Conservation (phyloP, 2,113 vertebrate species). For the Ailuropoda melanoleuca region DNA sequence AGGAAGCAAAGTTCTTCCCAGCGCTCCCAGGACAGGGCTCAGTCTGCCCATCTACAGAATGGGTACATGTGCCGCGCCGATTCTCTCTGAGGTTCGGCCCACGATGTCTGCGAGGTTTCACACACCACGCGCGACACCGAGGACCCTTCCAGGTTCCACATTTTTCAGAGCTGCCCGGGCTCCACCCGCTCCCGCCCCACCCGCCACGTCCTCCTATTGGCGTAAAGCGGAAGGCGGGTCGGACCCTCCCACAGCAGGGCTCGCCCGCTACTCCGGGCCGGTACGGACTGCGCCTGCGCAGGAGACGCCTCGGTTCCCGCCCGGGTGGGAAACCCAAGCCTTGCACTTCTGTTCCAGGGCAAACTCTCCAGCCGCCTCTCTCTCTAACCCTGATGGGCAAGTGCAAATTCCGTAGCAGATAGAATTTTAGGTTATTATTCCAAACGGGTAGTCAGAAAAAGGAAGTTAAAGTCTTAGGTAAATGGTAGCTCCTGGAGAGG, state of each 20-base stretch:
- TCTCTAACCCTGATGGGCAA: neutral
- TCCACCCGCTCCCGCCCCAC: rapidly evolving
- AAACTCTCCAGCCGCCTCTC: neutral
- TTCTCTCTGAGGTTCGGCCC: rapidly evolving
- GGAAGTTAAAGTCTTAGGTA: neutral
- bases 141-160: rapidly evolving
- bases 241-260: rapidly evolving
- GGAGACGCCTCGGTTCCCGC: rapidly evolving
- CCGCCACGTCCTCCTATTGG: rapidly evolving
- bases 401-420: neutral
- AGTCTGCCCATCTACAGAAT: neutral
- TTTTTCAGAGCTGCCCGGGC: neutral
- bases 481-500: neutral
- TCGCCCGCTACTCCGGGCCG: rapidly evolving
- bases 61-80: neutral
- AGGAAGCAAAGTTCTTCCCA: neutral
- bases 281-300: neutral
- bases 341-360: neutral
- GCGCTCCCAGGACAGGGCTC: neutral
- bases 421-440: neutral
- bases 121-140: rapidly evolving
- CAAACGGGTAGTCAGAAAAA: neutral
- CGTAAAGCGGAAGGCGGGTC: rapidly evolving
- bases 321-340: neutral
- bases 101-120: rapidly evolving